A percentile compares a stretch with the other conserved stretches of the same genome.
These are phyloP conservation scores for Germaria angustata DNA, from an alignment of 2,888 invertebrate genomes.

Conservation along the genomic window DNA sequence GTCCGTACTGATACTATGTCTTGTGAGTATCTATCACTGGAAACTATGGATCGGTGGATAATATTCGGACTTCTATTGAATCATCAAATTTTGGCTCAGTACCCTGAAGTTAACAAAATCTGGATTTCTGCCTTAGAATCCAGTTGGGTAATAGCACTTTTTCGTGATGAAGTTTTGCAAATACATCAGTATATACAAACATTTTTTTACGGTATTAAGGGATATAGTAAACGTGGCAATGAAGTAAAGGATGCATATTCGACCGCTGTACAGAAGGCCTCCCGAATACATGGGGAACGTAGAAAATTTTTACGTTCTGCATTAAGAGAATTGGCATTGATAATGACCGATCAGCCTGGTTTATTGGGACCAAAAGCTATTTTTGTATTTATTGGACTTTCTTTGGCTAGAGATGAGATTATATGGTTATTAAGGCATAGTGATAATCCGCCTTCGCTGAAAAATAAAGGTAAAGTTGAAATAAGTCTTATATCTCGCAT, in stretches of 20 bases:
- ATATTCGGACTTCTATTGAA: constrained; percentile 96
- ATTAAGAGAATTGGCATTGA: constrained; percentile 94
- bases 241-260: constrained; percentile 98
- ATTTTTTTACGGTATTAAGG: constrained; percentile 97
- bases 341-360: constrained; percentile 98
- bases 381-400: constrained; percentile 96
- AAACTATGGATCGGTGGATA: constrained; percentile 97
- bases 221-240: constrained; percentile 93
- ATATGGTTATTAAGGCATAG: constrained; percentile 97
- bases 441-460: constrained; percentile 94
- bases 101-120: constrained; percentile 90
- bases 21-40: constrained; percentile 97
- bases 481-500: no score
- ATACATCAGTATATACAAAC: constrained; percentile 95
- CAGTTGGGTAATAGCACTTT: constrained; percentile 95
- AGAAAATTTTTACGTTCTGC: constrained; percentile 97
- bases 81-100: constrained; percentile 91
- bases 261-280: constrained; percentile 94
- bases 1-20: constrained; percentile 97
- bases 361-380: constrained; percentile 98
- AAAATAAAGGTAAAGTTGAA: constrained; percentile 88
- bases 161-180: constrained; percentile 97
- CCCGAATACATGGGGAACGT: constrained; percentile 95
- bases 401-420: constrained; percentile 97
- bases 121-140: constrained; percentile 96